phyloP scores from a whole-genome alignment of 2,888 invertebrate species.

The Clostera curtula region DNA sequence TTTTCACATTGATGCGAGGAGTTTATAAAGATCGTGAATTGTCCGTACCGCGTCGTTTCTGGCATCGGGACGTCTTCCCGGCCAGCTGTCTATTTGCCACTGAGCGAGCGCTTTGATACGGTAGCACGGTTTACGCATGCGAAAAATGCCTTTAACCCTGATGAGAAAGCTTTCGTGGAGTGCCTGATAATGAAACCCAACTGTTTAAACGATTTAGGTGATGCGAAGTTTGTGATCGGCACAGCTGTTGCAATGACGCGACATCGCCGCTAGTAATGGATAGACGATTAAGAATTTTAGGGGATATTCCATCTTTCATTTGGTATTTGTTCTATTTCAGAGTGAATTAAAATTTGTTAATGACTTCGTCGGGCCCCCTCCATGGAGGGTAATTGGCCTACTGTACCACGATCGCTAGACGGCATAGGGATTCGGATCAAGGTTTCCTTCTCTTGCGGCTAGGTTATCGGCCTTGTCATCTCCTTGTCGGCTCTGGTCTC shows the following conservation, averaged over 20 bases:
- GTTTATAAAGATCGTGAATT: constrained; percentile 25
- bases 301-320: no score
- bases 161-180: constrained; percentile 43
- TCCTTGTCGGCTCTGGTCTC: no score
- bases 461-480: no score
- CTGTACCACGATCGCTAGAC: no score
- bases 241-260: constrained; percentile 9
- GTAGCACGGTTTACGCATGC: constrained; percentile 60
- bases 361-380: no score
- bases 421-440: no score
- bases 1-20: background rate
- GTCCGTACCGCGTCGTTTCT: constrained; percentile 10
- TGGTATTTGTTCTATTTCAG: no score
- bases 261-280: no score
- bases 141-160: constrained; percentile 49
- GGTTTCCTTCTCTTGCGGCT: no score
- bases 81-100: constrained; percentile 39
- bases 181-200: constrained; percentile 55
- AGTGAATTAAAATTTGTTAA: no score
- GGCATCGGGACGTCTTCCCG: constrained; percentile 37
- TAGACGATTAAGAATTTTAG: no score
- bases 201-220: constrained; percentile 44
- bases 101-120: constrained; percentile 50
- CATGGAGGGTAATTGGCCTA: no score
- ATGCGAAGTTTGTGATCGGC: constrained; percentile 25